Base-by-base conservation (phyloP, 2,113 vertebrate genomes). In the Ramphastos sulfuratus region DNA sequence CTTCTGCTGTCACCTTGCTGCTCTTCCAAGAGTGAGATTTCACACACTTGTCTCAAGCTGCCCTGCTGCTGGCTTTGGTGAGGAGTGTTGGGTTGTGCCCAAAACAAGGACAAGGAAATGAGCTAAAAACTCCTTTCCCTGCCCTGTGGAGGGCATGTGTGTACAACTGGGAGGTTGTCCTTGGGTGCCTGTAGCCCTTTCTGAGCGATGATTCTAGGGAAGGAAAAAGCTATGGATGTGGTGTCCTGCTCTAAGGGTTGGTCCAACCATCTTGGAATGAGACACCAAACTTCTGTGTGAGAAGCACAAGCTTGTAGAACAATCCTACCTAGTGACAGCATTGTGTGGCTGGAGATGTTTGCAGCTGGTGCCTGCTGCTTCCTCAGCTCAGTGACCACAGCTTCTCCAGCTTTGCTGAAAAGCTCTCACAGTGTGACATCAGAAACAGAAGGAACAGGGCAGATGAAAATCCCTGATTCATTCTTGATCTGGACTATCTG, bases 151-250 rank as follows among this genome's bases (percentile, higher is more conserved):
- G 87, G 74, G 81, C 42, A 10, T 11, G 16, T 55, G 33, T 20
- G 65, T 2, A 0, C 21, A 27, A 69, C 73, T 23, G 2, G 11
- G 55, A 30, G 30, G 70, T 33, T 5, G 35, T 39, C 48, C 58
- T 42, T 35, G 4, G 58, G n/a, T 71, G 23, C 48, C 65, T 10
- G 13, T 70, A 66, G 74, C 31, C 3, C 25, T 63, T 39, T 3
- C 1, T 0, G 3, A 27, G 67, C 9, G 50, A 12, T 61, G 52
- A 33, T 16, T 13, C 44, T 18, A 10, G 15, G 42, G 33, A n/a
- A 9, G 58, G 76, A 19, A 27, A 15, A 6, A 37, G 52, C 19
- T 24, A 8, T 44, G 85, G 64, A 18, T 44, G 1, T 0, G 52
- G 46, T 46, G 77, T 19, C 46, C 33, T 42, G 64, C 63, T 48